Evolutionary conservation across 1,140 invertebrate genomes (phyloP).

Genomic region (Sitophilus oryzae): DNA sequence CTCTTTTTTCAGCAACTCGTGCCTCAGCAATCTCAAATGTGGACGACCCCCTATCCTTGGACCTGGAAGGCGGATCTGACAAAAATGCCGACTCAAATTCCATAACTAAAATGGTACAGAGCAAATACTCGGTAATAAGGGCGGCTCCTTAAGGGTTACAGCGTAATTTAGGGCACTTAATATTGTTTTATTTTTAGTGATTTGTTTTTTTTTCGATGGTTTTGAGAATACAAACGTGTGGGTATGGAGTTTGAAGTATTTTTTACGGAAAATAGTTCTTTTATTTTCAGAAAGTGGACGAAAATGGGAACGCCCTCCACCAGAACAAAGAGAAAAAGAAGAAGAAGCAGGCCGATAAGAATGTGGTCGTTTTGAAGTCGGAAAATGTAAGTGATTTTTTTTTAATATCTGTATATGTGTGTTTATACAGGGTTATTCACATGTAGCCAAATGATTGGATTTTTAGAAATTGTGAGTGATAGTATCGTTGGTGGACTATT

Average conservation of each 20-base stretch:
- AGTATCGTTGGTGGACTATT: no score
- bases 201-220: conserved; percentile 8
- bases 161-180: neutral
- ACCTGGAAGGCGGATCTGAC: conserved; percentile 17
- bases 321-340: conserved; percentile 37
- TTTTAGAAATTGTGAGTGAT: no score
- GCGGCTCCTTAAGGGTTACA: neutral
- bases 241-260: neutral
- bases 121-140: conserved; percentile 28
- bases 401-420: conserved; percentile 1
- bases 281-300: conserved; percentile 46
- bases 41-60: conserved; percentile 30
- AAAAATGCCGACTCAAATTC: conserved; percentile 21
- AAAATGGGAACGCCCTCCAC: conserved; percentile 47
- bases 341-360: conserved; percentile 35
- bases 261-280: conserved; percentile 25
- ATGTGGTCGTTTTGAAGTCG: conserved; percentile 32
- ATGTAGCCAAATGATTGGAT: no score
- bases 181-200: conserved; percentile 8
- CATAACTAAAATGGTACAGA: conserved; percentile 23
- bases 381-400: conserved; percentile 31
- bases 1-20: conserved; percentile 13
- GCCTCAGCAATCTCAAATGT: conserved; percentile 16
- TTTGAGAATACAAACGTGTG: neutral
- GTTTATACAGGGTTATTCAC: no score